Base-by-base conservation (phyloP, 2,797 vertebrate genomes). In the Neosilurus hyrtlii region DNA sequence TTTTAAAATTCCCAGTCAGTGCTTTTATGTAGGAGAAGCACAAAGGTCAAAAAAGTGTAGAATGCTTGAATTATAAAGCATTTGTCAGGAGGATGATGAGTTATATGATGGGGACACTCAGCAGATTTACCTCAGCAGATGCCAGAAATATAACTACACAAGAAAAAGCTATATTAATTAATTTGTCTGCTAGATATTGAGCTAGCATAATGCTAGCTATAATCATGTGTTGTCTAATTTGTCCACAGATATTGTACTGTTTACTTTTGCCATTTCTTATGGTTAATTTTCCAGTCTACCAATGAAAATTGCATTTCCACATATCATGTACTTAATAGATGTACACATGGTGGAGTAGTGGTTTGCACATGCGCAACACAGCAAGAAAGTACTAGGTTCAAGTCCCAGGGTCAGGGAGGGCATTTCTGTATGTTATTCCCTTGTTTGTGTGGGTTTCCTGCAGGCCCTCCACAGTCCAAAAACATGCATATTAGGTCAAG, bases 1-100 rank as follows among this genome's bases (percentile, higher is more conserved):
- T 63, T 61, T 80, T 57, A 37, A 76, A 26, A 83, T 73, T 67
- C 52, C 57, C 14, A 51, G 16, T 65, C 35, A 24, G 26, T 80
- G 11, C 26, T 49, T 74, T 84, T 43, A 20, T 71, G 24, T 18
- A 63, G 57, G 76, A 80, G 75, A 54, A 18, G 51, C 18, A 14
- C 20, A 54, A 83, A 83, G 82, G 75, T 83, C 82, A 83, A 15
- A 37, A 62, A 35, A 57, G 82, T 63, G 65, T 35, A 20, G n/a
- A 72, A 49, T 54, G 18, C 56, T 82, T 79, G 8, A 62, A 71
- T 18, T 65, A 30, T 78, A 51, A 2, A 78, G n/a, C 15, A 63
- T 54, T 49, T 66, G 16, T 79, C 65, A 30, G 35, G 15, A 61
- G 76, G 43, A 54, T 30, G 61, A 1, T 79, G 43, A 37, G 4